Conservation (phyloP, 2,888 invertebrate species). For the Eilema caniola region DNA sequence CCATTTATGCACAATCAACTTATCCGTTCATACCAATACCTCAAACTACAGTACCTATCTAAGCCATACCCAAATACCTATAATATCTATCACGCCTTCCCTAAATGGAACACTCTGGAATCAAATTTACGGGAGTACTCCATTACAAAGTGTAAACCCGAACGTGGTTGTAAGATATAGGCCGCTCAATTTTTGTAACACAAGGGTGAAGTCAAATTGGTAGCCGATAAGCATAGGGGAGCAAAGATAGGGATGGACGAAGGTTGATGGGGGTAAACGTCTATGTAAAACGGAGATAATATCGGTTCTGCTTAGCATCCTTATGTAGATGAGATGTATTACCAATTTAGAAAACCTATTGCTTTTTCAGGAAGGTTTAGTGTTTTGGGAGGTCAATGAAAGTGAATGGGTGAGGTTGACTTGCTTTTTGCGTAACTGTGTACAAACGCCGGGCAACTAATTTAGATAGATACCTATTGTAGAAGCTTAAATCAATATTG, state of each 20-base stretch:
- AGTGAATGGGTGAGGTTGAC: slow-evolving; percentile 32
- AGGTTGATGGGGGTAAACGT: slow-evolving; percentile 62
- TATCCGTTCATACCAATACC: slow-evolving; percentile 33
- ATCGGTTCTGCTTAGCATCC: slow-evolving; percentile 29
- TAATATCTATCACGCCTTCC: slow-evolving; percentile 48
- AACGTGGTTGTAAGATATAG: slow-evolving; percentile 48
- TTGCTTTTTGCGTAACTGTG: background rate
- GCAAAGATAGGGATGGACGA: slow-evolving; percentile 53
- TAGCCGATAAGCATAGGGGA: slow-evolving; percentile 55
- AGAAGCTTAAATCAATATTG: too few relatives aligned
- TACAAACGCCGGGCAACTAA: background rate
- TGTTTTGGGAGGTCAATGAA: slow-evolving; percentile 33
- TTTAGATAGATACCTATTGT: too few relatives aligned
- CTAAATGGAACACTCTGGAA: slow-evolving; percentile 47
- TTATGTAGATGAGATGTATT: slow-evolving; percentile 34
- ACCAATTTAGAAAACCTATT: slow-evolving; percentile 25
- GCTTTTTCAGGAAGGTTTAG: slow-evolving; percentile 25
- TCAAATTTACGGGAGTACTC: slow-evolving; percentile 50
- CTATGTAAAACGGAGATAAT: slow-evolving; percentile 42
- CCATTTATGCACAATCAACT: slow-evolving; percentile 33
- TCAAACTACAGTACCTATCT: slow-evolving; percentile 39
- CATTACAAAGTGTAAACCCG: slow-evolving; percentile 55
- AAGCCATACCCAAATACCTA: slow-evolving; percentile 40
- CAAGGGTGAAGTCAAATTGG: slow-evolving; percentile 60
- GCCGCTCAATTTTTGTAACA: slow-evolving; percentile 58